Evolutionary conservation across 2,113 vertebrate genomes (phyloP), one percentile per base, ranked within the genome.

Genomic region (Podiceps cristatus): DNA sequence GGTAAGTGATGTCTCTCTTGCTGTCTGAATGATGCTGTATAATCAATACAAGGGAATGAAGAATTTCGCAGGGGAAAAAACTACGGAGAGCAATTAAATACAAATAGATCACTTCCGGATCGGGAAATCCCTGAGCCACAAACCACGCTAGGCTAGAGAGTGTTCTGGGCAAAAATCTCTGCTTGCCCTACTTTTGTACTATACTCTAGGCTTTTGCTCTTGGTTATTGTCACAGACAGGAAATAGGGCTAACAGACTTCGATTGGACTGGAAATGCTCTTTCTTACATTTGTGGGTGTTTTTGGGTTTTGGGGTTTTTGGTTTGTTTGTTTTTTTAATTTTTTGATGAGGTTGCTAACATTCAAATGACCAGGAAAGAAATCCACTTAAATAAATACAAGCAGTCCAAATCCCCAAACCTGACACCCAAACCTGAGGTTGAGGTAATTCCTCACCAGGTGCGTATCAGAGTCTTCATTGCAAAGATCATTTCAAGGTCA

Each of bases 171-270:
- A 96, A 73, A 23, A 45, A 33, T 23, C 49, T 88, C 27, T 92
- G 55, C 35, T 91, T 95, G 86, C 50, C 59, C 71, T 91, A 74
- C 50, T 83, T 96, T 53, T 74, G 33, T 66, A 50, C 45, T 88
- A 18, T 47, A 95, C 14, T 18, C 29, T 28, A 83, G 45, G 50
- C 22, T 92, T 88, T 83, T 83, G 24, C 17, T 86, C 72, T 77
- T 92, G 27, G 58, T 83, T 88, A 77, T 23, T 58, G 7, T 31
- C 29, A 59, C n/a, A 92, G n/a, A 85, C 44, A 79, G 31, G 49
- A 83, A 90, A 86, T 66, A 24, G 83, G 42, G 55, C 50, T 53
- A 69, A 66, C 14, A 86, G 44, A 64, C 56, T 64, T 87, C 18
- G 12, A 69, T 15, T 74, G 22, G 33, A 80, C 40, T 73, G n/a